Evolutionary conservation across 2,888 invertebrate species (phyloP).

Genomic region (Eulithis testata): DNA sequence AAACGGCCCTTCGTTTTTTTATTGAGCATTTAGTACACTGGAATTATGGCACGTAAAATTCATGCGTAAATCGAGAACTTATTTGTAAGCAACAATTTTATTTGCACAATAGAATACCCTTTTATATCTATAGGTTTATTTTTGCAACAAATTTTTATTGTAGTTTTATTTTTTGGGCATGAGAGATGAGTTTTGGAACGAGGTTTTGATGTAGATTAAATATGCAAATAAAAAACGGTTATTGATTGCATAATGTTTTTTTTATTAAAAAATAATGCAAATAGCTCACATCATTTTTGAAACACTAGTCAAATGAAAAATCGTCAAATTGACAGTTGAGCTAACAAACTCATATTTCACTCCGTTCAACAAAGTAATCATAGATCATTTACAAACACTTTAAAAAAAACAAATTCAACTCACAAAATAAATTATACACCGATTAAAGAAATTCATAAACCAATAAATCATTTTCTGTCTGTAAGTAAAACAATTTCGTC

Average conservation of each 20-base stretch:
- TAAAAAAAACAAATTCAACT: neutral
- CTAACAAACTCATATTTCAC: too few relatives aligned
- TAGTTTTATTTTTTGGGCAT: slow-evolving; percentile 18
- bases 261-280: too few relatives aligned
- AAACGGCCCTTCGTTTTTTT: slow-evolving; percentile 73
- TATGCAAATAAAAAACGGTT: slow-evolving; percentile 23
- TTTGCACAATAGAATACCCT: slow-evolving; percentile 36
- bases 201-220: slow-evolving; percentile 23
- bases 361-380: too few relatives aligned
- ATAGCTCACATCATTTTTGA: too few relatives aligned
- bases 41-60: slow-evolving; percentile 74
- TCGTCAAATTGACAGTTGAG: too few relatives aligned
- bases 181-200: slow-evolving; percentile 25
- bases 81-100: slow-evolving; percentile 42
- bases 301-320: too few relatives aligned
- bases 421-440: slow-evolving; percentile 6
- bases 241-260: slow-evolving; percentile 7
- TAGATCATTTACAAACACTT: neutral
- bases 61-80: slow-evolving; percentile 48
- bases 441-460: slow-evolving; percentile 17
- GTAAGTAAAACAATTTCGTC: slow-evolving; percentile 59
- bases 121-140: slow-evolving; percentile 23
- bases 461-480: slow-evolving; percentile 51
- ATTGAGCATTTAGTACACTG: slow-evolving; percentile 74
- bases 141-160: slow-evolving; percentile 23